Conservation (phyloP, 2,797 vertebrate species). For the Poeciliopsis presidionis region DNA sequence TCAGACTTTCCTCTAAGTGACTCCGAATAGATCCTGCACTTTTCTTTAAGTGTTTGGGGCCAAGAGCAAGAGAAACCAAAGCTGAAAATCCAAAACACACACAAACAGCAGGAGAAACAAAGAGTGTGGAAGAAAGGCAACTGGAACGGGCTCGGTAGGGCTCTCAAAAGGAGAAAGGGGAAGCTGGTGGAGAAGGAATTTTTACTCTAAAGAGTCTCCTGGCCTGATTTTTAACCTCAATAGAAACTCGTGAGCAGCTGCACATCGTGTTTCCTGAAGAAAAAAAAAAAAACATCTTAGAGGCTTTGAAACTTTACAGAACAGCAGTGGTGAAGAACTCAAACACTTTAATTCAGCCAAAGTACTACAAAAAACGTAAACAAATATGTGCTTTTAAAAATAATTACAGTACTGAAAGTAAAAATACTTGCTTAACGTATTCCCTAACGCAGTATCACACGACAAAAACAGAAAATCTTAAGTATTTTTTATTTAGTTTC, state of each 20-base stretch:
- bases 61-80: constrained; percentile 30
- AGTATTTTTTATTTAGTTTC: too few species aligned
- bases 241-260: constrained; percentile 60
- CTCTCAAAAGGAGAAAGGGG: constrained; percentile 32
- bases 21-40: constrained; percentile 25
- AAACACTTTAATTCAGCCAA: too few species aligned
- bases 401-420: too few species aligned
- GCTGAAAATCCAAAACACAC: constrained; percentile 52
- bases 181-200: constrained; percentile 63
- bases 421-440: too few species aligned
- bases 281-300: constrained; percentile 46
- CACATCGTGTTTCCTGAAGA: constrained; percentile 54
- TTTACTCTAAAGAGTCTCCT: constrained; percentile 66
- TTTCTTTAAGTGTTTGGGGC: constrained; percentile 31
- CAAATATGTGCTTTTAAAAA: too few species aligned
- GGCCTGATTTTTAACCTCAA: constrained; percentile 59
- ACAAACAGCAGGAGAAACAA: constrained; percentile 54
- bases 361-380: too few species aligned
- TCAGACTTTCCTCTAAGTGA: constrained; percentile 40
- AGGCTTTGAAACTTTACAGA: constrained; percentile 52
- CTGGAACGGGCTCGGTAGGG: constrained; percentile 65
- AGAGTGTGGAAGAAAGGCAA: constrained; percentile 53
- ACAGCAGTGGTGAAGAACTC: too few species aligned
- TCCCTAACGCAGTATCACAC: too few species aligned
- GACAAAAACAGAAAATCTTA: too few species aligned